phyloP scores from a whole-genome alignment of 2,888 invertebrate genomes.

The Drosophila setosimentum region DNA sequence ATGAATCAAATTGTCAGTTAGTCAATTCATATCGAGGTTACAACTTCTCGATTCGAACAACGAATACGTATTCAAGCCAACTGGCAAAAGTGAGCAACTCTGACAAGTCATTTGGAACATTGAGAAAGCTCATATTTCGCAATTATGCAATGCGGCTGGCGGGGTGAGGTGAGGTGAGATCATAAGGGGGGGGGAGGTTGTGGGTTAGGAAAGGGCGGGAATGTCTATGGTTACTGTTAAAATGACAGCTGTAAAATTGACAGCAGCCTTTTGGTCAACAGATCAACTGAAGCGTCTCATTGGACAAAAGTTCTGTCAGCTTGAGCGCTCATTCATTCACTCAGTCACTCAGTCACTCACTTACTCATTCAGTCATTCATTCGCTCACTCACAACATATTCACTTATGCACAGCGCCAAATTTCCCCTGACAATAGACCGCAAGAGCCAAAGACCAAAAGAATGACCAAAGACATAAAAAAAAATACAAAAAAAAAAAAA shows the following conservation, averaged over 20 bases:
- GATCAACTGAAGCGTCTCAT: conserved; percentile 38
- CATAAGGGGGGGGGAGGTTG: too few relatives aligned
- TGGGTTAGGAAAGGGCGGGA: background rate
- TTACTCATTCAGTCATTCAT: conserved; percentile 19
- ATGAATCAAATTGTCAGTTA: conserved; percentile 37
- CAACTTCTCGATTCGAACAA: conserved; percentile 4
- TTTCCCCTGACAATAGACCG: conserved; percentile 76
- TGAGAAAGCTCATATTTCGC: conserved; percentile 56
- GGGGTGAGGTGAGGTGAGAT: too few relatives aligned
- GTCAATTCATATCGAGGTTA: conserved; percentile 31
- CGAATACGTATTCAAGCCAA: background rate
- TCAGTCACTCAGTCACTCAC: conserved; percentile 8
- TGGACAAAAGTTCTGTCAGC: conserved; percentile 31
- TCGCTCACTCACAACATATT: conserved; percentile 44
- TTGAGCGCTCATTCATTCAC: conserved; percentile 52
- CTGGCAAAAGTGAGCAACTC: conserved; percentile 35
- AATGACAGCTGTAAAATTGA: conserved; percentile 42
- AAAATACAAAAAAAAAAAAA: background rate
- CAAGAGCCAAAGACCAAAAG: conserved; percentile 38
- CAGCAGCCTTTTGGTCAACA: conserved; percentile 22
- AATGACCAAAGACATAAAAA: conserved; percentile 63
- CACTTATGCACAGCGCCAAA: conserved; percentile 61
- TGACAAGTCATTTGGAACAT: conserved; percentile 47
- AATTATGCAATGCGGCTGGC: conserved; percentile 40
- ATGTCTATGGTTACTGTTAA: background rate